These are phyloP conservation scores for Uromys caudimaculatus DNA, from an alignment of 2,797 vertebrate species.

Conservation along the genomic window DNA sequence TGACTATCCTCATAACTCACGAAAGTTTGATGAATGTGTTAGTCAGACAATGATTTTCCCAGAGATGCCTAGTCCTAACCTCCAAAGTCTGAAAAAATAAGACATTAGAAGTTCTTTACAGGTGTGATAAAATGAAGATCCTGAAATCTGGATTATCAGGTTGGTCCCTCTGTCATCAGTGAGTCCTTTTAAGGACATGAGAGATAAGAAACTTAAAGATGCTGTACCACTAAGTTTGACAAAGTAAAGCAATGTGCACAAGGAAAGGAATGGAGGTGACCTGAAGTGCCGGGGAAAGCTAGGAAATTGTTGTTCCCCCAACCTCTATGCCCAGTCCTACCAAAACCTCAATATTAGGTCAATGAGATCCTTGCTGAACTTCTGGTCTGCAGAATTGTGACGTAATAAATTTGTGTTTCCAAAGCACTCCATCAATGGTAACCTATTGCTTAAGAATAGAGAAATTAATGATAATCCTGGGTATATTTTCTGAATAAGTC, in stretches of 20 bases:
- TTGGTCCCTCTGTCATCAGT: not conserved
- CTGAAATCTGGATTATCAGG: not conserved
- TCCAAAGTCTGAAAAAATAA: not conserved
- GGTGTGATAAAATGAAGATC: not conserved
- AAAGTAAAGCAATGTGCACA: not conserved
- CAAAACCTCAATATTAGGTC: not conserved
- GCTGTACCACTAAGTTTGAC: conserved; percentile 24
- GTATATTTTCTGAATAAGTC: conserved; percentile 21
- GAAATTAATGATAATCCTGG: conserved; percentile 25
- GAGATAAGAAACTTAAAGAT: not conserved
- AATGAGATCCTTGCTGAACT: not conserved
- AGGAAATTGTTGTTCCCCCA: not conserved
- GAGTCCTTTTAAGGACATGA: not conserved
- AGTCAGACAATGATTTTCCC: not conserved
- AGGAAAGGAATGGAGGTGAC: conserved; percentile 30
- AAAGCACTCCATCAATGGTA: conserved; percentile 36
- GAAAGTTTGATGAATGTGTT: not conserved
- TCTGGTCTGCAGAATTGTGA: conserved; percentile 10
- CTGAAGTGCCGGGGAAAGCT: not conserved
- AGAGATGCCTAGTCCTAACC: not conserved
- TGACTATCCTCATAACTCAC: not conserved
- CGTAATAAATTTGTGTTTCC: conserved; percentile 20
- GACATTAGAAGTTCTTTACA: not conserved
- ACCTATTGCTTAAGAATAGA: conserved; percentile 35
- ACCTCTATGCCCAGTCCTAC: not conserved